Evolutionary conservation across 35 echinoderm and acorn worm species (phyloP).

Genomic region (Lytechinus pictus): DNA sequence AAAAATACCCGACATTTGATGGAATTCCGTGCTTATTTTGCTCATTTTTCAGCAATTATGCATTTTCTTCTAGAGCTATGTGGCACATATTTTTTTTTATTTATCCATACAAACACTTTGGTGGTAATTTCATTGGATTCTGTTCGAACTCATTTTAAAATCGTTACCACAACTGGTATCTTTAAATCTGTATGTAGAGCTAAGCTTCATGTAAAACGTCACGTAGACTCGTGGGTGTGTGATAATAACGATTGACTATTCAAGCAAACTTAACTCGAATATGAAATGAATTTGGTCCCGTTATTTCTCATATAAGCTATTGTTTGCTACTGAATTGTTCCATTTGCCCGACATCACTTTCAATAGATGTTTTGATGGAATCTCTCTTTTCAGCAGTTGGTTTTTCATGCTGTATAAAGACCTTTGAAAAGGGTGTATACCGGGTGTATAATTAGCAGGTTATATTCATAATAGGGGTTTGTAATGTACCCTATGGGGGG

Average conservation of each 20-base stretch:
- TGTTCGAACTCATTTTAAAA: too few relatives aligned
- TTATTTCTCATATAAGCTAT: not conserved
- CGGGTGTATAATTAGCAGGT: not conserved
- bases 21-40: too few relatives aligned
- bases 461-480: not conserved
- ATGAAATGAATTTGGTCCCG: not conserved
- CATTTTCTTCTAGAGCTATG: too few relatives aligned
- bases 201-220: not conserved
- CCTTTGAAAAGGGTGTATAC: not conserved
- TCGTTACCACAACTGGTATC: too few relatives aligned
- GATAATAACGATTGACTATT: not conserved
- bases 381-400: not conserved
- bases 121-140: too few relatives aligned
- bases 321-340: not conserved
- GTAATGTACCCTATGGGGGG: not conserved
- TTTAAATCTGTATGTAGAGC: too few relatives aligned
- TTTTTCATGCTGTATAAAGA: too few relatives aligned
- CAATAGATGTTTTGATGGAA: not conserved
- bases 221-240: not conserved
- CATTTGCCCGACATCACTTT: not conserved
- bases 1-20: too few relatives aligned
- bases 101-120: too few relatives aligned
- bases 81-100: too few relatives aligned
- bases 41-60: too few relatives aligned
- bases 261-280: not conserved